phyloP scores from a whole-genome alignment of 2,888 invertebrate genomes.

The Hydraecia micacea region DNA sequence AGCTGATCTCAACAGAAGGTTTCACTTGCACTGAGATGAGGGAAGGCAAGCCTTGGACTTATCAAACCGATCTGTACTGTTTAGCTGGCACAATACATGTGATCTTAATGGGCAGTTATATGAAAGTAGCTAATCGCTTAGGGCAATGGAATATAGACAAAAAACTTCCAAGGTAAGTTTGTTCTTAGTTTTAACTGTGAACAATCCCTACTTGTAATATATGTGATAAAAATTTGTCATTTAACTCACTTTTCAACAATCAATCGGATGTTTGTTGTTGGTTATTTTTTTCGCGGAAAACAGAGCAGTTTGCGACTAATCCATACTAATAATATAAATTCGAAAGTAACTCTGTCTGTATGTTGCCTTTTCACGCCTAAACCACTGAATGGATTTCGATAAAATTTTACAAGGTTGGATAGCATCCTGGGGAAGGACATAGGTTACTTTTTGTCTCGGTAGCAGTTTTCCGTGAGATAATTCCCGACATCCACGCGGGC shows the following conservation, averaged over 20 bases:
- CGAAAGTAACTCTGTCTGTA: too few relatives aligned
- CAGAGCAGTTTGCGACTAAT: neutral
- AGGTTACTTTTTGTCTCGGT: neutral
- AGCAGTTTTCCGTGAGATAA: neutral
- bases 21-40: slow-evolving; percentile 97
- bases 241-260: neutral
- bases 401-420: neutral
- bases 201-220: neutral
- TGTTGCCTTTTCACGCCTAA: neutral
- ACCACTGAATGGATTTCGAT: neutral
- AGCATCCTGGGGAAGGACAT: neutral
- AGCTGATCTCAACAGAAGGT: slow-evolving; percentile 94
- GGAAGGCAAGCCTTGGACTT: slow-evolving; percentile 97
- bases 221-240: neutral
- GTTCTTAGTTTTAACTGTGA: neutral
- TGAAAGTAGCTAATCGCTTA: slow-evolving; percentile 93
- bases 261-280: neutral
- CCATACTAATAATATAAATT: too few relatives aligned
- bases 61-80: slow-evolving; percentile 97
- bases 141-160: slow-evolving; percentile 93
- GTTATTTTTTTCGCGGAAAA: neutral
- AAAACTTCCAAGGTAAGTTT: slow-evolving; percentile 92
- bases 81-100: slow-evolving; percentile 96
- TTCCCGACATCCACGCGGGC: neutral
- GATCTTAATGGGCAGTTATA: slow-evolving; percentile 96